Percentiles rank a stretch among this genome's conserved stretches.
Conservation (phyloP, 2,888 invertebrate species). For the Antheraea assamensis region DNA sequence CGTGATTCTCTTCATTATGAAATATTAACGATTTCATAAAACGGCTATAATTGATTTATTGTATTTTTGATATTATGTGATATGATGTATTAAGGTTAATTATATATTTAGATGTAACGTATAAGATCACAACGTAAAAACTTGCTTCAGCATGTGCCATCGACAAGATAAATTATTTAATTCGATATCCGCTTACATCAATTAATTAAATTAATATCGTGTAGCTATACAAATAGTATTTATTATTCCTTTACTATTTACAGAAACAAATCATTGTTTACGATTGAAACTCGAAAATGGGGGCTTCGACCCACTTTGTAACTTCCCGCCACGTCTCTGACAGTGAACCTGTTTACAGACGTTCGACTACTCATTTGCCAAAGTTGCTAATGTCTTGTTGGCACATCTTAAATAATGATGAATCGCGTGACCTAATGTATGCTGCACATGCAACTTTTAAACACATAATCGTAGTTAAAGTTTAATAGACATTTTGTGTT, state of each 20-base stretch:
- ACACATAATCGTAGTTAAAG: conserved; percentile 5
- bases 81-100: not conserved
- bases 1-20: not conserved
- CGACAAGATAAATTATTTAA: no score
- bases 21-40: conserved; percentile 7
- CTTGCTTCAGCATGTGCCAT: no score
- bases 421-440: conserved; percentile 18
- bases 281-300: not conserved
- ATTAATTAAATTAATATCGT: no score
- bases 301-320: not conserved
- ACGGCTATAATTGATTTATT: not conserved
- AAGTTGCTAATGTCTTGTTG: conserved; percentile 17
- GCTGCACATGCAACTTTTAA: conserved; percentile 19
- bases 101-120: not conserved
- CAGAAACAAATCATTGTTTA: no score
- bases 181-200: no score
- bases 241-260: no score
- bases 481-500: conserved; percentile 8
- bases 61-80: not conserved
- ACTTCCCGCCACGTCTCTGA: not conserved
- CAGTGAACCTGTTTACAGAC: conserved; percentile 14
- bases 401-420: conserved; percentile 21
- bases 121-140: no score
- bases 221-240: no score
- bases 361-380: conserved; percentile 20